Evolutionary conservation across 2,113 vertebrate species (phyloP), one percentile per base, ranked within the genome.

Genomic region (Galemys pyrenaicus): DNA sequence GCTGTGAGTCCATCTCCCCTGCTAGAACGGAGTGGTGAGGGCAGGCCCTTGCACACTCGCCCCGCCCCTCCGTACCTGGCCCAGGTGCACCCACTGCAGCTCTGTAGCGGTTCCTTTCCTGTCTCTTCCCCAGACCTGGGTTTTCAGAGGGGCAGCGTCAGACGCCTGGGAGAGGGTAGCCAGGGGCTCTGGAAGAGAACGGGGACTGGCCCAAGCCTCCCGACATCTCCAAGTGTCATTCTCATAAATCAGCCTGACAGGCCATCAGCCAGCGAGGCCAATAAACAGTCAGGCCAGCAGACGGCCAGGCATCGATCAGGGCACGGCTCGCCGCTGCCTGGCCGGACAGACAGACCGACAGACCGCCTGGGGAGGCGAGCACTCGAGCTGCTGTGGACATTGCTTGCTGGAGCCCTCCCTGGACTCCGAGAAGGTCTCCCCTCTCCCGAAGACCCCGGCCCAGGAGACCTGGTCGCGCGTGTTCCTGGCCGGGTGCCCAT

Each of bases 401-500:
- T 13, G 1, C 87, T 56, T 56, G 44, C 44, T 8, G 41, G 73
- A 54, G 84, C 20, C 58, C 74, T 71, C 79, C 68, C 49, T 17
- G 39, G 80, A 39, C 32, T 28, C 74, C 60, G 46, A 39, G 35
- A 80, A 77, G 12, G n/a, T 28, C n/a, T 62, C 35, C 60, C 37
- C 65, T 89, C 60, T 39, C n/a, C 87, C 2, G 0, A 32, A 85
- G 80, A 15, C 28, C 49, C 32, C 6, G 8, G 10, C 75, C 89
- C 64, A 3, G 24, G 58, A 60, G n/a, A 73, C 26, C 28, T 12
- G 20, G 35, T 30, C 73, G 19, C 6, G 51, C 87, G 79, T 83
- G 95, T 79, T 83, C 64, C 92, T 97, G 97, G 97, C 92, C 32
- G 2, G 22, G 71, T 13, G 93, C 92, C 96, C 37, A 1, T 16